phyloP scores from a whole-genome alignment of 2,888 invertebrate genomes.

The Habroteleia sp. region DNA sequence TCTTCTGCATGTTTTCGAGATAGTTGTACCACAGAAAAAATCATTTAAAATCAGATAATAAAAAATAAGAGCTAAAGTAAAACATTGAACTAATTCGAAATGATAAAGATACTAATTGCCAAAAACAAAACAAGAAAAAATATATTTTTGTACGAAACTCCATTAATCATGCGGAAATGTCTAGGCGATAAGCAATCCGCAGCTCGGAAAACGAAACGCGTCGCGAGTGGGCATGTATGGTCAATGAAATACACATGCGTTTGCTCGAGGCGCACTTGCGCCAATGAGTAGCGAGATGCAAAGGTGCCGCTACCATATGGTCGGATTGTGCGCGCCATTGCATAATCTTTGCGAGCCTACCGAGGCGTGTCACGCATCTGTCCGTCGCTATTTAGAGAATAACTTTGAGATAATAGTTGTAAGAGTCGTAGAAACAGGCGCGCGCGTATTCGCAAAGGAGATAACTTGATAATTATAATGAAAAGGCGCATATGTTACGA shows the following conservation, averaged over 20 bases:
- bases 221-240: constrained; percentile 47
- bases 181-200: constrained; percentile 54
- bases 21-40: too few relatives aligned
- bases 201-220: constrained; percentile 43
- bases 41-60: too few relatives aligned
- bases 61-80: too few relatives aligned
- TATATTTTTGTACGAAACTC: constrained; percentile 3
- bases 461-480: constrained; percentile 52
- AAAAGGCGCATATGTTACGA: constrained; percentile 36
- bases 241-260: constrained; percentile 53
- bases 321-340: constrained; percentile 68
- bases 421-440: constrained; percentile 52
- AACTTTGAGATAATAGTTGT: constrained; percentile 55
- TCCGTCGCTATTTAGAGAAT: constrained; percentile 65
- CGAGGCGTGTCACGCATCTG: constrained; percentile 77
- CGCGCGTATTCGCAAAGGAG: constrained; percentile 26
- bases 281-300: constrained; percentile 72
- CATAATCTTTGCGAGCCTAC: constrained; percentile 72
- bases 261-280: constrained; percentile 64
- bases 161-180: constrained; percentile 43
- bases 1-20: too few relatives aligned
- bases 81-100: too few relatives aligned
- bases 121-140: neutral
- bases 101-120: too few relatives aligned
- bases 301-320: constrained; percentile 78